These are phyloP conservation scores for Microtus richardsoni DNA, from an alignment of 2,113 vertebrate species.

Conservation along the genomic window DNA sequence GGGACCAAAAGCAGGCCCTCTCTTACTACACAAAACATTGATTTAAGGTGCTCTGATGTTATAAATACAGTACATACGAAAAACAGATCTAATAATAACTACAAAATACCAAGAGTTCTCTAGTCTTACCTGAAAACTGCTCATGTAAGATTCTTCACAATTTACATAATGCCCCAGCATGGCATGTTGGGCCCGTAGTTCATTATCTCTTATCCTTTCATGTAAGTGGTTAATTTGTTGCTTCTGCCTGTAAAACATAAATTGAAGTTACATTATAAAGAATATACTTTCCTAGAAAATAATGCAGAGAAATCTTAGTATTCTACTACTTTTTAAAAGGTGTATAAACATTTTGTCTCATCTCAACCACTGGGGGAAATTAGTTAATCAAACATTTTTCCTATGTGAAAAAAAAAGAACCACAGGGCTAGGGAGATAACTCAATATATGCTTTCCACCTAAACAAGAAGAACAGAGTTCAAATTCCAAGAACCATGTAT, in stretches of 20 bases:
- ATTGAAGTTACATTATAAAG: conserved; percentile 56
- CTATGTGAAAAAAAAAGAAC: neutral
- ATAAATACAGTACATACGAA: conserved; percentile 5
- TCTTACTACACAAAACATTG: neutral
- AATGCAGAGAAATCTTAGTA: conserved; percentile 28
- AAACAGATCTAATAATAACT: neutral
- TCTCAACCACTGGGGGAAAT: neutral
- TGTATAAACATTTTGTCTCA: neutral
- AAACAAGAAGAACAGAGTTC: neutral
- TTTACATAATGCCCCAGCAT: conserved; percentile 90
- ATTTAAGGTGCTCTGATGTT: neutral
- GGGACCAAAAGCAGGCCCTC: too few relatives aligned
- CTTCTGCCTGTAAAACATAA: conserved; percentile 92
- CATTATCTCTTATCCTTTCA: conserved; percentile 95
- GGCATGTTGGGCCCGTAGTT: conserved; percentile 92
- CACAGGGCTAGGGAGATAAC: neutral
- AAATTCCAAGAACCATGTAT: neutral
- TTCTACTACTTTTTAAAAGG: neutral
- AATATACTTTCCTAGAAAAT: conserved; percentile 31
- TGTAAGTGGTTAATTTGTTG: conserved; percentile 95
- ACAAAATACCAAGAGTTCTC: neutral
- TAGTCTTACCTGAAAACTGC: conserved; percentile 89
- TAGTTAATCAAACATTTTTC: neutral
- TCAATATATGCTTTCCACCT: neutral
- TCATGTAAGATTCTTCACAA: conserved; percentile 88